Percentiles rank a stretch among this genome's conserved stretches.
phyloP scores from a whole-genome alignment of 2,797 vertebrate species.

The Thalassophryne amazonica region DNA sequence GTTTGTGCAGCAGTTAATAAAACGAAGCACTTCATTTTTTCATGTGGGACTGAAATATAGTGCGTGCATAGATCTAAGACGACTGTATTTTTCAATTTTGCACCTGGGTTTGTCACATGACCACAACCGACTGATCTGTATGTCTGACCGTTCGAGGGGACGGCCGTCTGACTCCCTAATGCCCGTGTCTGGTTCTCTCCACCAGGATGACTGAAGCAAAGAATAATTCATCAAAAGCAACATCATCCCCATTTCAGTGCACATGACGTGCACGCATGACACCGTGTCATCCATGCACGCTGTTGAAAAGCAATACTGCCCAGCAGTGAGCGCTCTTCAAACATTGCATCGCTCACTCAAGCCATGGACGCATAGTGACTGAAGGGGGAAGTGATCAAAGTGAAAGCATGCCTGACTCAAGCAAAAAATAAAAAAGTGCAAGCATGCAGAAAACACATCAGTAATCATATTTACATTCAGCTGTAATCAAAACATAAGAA shows the following conservation, averaged over 20 bases:
- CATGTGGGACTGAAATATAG: conserved; percentile 22
- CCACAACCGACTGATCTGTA: not conserved
- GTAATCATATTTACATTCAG: not conserved
- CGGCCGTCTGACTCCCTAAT: conserved; percentile 9
- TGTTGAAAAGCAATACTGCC: conserved; percentile 46
- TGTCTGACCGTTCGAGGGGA: conserved; percentile 22
- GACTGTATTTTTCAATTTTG: conserved; percentile 1
- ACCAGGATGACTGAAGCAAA: conserved; percentile 14
- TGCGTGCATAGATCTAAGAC: conserved; percentile 1
- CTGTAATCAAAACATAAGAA: not conserved
- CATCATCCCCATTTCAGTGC: conserved; percentile 18
- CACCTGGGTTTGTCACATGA: conserved; percentile 4
- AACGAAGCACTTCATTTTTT: conserved; percentile 22
- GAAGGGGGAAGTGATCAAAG: conserved; percentile 57
- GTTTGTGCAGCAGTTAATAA: conserved; percentile 21
- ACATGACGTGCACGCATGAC: conserved; percentile 37
- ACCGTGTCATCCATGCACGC: conserved; percentile 42
- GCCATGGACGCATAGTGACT: conserved; percentile 26
- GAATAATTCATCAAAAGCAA: conserved; percentile 36
- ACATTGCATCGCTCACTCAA: conserved; percentile 29
- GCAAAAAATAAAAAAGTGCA: no score
- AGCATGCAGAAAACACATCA: conserved; percentile 25
- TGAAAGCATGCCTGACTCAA: conserved; percentile 42
- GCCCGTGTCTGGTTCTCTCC: conserved; percentile 46
- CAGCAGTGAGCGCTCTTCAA: conserved; percentile 47